Percentiles rank a stretch among this genome's conserved stretches.
Conservation (phyloP, 2,113 vertebrate genomes). For the Peromyscus californicus region DNA sequence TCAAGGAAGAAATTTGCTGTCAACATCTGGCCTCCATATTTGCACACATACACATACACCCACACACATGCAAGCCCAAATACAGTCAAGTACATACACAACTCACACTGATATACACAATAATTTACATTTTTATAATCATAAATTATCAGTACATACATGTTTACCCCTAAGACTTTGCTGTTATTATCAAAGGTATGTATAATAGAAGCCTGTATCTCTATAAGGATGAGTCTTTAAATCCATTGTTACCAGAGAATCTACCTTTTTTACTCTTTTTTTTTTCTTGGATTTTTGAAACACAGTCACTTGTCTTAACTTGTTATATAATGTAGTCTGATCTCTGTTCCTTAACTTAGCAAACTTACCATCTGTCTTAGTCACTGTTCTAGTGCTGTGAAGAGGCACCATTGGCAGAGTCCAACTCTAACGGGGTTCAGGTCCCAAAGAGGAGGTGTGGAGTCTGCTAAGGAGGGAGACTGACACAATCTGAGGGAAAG, state of each 20-base stretch:
- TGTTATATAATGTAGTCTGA: not conserved
- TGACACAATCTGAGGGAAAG: not conserved
- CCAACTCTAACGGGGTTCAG: not conserved
- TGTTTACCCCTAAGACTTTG: not conserved
- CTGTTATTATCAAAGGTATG: not conserved
- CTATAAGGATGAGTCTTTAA: not conserved
- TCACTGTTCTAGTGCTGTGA: not conserved
- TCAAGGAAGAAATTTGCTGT: not conserved
- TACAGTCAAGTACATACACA: not conserved
- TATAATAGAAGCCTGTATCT: not conserved
- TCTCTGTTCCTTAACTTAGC: not conserved
- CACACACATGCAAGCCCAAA: not conserved
- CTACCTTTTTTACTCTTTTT: not conserved
- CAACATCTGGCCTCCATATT: not conserved
- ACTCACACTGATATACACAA: not conserved
- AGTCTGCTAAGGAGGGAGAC: not conserved
- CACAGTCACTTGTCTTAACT: not conserved
- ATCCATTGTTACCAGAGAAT: not conserved
- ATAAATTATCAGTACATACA: not conserved
- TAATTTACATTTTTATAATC: conserved; percentile 1
- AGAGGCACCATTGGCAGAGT: not conserved
- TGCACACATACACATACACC: not conserved
- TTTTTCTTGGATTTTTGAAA: not conserved
- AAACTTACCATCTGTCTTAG: not conserved
- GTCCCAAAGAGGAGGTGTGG: not conserved